phyloP scores from a whole-genome alignment of 2,113 vertebrate genomes.

The Ornithorhynchus anatinus region DNA sequence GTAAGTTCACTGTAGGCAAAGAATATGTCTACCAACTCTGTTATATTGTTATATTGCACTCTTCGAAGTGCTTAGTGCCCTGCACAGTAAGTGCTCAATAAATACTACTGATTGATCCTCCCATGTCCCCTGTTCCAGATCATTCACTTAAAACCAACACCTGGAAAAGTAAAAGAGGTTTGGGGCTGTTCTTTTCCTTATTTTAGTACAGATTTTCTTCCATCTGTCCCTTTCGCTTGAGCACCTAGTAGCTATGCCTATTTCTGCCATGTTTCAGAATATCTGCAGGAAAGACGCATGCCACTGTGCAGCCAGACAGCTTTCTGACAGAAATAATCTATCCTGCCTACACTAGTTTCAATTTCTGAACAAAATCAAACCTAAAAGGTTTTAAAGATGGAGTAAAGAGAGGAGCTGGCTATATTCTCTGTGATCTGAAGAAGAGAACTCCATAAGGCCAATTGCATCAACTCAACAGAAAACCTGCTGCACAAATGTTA shows the following conservation, averaged over 20 bases:
- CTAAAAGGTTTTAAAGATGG: conserved; percentile 23
- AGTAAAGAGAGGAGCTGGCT: neutral
- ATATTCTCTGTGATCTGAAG: neutral
- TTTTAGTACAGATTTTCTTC: neutral
- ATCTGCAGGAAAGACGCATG: conserved; percentile 10
- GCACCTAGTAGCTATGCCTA: neutral
- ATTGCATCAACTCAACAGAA: conserved; percentile 36
- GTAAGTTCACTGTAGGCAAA: too few relatives aligned
- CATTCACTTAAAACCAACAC: too few relatives aligned
- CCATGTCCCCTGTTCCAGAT: too few relatives aligned
- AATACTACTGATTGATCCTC: too few relatives aligned
- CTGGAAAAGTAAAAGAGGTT: too few relatives aligned
- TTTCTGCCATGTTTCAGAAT: neutral
- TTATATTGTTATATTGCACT: too few relatives aligned
- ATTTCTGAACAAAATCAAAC: conserved; percentile 8
- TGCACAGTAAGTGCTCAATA: too few relatives aligned
- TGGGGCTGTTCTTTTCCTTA: too few relatives aligned
- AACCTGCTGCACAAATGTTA: conserved; percentile 42
- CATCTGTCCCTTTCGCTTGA: neutral
- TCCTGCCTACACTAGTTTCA: neutral
- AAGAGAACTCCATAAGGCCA: conserved; percentile 38
- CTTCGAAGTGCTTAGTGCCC: too few relatives aligned
- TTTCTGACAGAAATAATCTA: neutral
- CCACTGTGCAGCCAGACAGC: neutral
- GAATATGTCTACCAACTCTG: too few relatives aligned